Evolutionary conservation across 2,888 invertebrate species (phyloP), one percentile per base, ranked within the genome.

Genomic region (Exephanes ischioxanthus): DNA sequence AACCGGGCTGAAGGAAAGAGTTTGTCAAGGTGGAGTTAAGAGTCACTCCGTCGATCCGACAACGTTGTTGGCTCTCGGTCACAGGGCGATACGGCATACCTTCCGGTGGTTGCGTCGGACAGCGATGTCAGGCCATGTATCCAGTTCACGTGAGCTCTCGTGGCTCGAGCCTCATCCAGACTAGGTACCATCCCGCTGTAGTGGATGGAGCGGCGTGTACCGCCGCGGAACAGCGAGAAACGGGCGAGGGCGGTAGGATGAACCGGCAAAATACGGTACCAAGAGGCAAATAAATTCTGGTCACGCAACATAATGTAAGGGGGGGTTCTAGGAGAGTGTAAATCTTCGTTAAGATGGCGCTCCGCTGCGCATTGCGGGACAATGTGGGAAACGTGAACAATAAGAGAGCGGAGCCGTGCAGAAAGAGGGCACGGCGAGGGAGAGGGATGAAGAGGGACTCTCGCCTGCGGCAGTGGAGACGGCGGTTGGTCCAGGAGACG

Each of bases 271-370:
- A 86, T 87, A 86, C 86, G 87, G 63, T 81, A 84, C 85, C 80
- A 68, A 73, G 85, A 85, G 88, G 85, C 83, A 91, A 91, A 92
- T 91, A 92, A 92, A 92, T 92, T 92, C 91, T 89, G 89, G 91
- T 90, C 91, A 91, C 90, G 90, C 90, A 90, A 90, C 87, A 90
- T 91, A 92, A 92, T 91, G 91, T 90, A 89, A 88, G 90, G 89
- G 90, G 88, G 76, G 88, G 90, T n/a, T 87, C 67, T 86, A 88
- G 86, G 85, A 88, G 87, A 89, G 89, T 92, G 90, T 91, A 91
- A 91, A 91, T 91, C 92, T 90, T 90, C 91, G 90, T 91, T 91
- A 90, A 89, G 89, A 89, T 87, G 87, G 82, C 83, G 88, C 81
- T 87, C 80, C 76, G 84, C 80, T 85, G 85, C 87, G 88, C 83